Evolutionary conservation across 2,113 vertebrate genomes (phyloP), one percentile per base, ranked within the genome.

Genomic region (Herpailurus yagouaroundi): DNA sequence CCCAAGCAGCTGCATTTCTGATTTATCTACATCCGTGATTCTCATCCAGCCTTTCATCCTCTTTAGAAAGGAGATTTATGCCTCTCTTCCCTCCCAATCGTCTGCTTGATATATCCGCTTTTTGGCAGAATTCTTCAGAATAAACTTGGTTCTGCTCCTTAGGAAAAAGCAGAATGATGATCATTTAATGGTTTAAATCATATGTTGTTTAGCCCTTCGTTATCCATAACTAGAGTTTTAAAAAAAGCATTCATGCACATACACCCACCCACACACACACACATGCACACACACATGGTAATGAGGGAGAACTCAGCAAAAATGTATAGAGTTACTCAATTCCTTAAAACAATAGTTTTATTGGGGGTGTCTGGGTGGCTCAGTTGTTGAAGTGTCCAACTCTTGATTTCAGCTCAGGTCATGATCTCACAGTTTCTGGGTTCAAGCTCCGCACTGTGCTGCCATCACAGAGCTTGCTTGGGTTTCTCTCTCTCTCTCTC

Each of bases 1-100:
- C 16, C 89, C 33, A 50, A 96, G 45, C 55, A 96, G 55, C 93
- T 83, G 64, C 23, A 57, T 93, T 94, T 96, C 57, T 77, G 38
- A 74, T 91, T 55, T 71, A 55, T 21, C 38, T 23, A 33, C 27
- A 63, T 84, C 64, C 18, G 4, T 25, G 69, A 69, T 79, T 79
- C 23, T 45, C 87, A 81, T 29, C n/a, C 33, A 12, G 66, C 27
- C 68, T 95, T 97, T 82, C 84, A 0, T 87, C 63, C 13, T 85
- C 27, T 68, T 36, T 60, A 83, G 85, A 27, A 90, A 90, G 45
- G n/a, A 82, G 31, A 74, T 64, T 48, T 82, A 25, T 82, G 57
- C 7, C 16, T 4, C 14, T 11, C 15, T 69, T 82, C 90, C 13
- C 2, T 6, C 12, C 74, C 66, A 33, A 21, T 31, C 76, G 64